These are phyloP conservation scores for Hemicordylus capensis DNA, from an alignment of 2,113 vertebrate species.

Conservation along the genomic window DNA sequence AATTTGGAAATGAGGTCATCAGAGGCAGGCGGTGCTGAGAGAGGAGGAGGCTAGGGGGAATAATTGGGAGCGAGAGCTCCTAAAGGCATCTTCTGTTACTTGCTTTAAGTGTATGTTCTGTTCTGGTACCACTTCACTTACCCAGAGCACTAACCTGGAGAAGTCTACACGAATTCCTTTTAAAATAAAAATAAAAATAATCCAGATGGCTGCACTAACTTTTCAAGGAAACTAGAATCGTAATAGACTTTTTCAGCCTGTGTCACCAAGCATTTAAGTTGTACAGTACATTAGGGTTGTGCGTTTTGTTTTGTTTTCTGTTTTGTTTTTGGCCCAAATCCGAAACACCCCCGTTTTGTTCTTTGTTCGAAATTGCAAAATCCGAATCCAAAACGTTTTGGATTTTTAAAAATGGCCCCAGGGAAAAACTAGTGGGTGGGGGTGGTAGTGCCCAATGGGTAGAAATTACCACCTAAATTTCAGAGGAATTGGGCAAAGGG, in stretches of 20 bases:
- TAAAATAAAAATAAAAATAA: neutral
- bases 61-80: neutral
- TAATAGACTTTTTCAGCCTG: neutral
- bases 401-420: no score
- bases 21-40: neutral
- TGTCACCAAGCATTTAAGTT: neutral
- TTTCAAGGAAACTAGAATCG: neutral
- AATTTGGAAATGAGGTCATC: accelerated
- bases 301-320: no score
- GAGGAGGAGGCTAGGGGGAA: accelerated
- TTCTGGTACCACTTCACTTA: accelerated
- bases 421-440: no score
- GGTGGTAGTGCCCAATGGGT: no score
- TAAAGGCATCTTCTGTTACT: accelerated
- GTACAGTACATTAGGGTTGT: no score
- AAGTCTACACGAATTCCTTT: accelerated
- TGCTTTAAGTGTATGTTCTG: neutral
- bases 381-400: no score
- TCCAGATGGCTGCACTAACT: accelerated
- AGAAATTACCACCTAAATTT: no score
- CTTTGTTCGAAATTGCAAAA: no score
- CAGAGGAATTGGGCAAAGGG: no score
- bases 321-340: no score
- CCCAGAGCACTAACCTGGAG: accelerated
- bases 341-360: no score